Base-by-base conservation (phyloP, 2,113 vertebrate species). In the Lycaon pictus region DNA sequence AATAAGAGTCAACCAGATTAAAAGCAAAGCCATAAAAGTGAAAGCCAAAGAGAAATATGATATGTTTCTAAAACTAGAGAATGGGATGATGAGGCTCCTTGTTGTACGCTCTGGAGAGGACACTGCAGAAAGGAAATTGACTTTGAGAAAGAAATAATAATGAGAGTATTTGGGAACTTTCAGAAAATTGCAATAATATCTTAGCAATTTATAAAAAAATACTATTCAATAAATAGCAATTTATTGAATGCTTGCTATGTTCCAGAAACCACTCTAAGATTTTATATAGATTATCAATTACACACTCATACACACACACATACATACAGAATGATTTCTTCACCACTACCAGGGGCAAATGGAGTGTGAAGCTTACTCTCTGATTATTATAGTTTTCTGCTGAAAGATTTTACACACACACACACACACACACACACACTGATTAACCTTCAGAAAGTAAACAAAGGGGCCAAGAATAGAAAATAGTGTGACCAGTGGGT, bases 1-100 rank as follows among this genome's bases (percentile, higher is more conserved):
- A 96, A 95, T 97, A 96, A 82, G 88, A 97, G 96, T 97, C 96
- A 97, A 94, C 79, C 62, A 96, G 76, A 97, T 97, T 97, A 98
- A 97, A 92, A 97, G 91, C 88, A 96, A 97, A 97, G 85, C 91
- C 91, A 83, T 93, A 97, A 95, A 97, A 97, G 82, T 94, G 63
- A 95, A n/a, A 91, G 81, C 91, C 96, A 97, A 90, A 93, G 65
- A 82, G 96, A 97, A 97, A 97, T 97, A 88, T 77, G 96, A 96
- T 97, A 96, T 85, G 85, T 89, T 97, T 97, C 95, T 97, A 97
- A 98, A 96, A 91, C 95, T 94, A 96, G 91, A 97, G 20, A 79
- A 67, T 55, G n/a, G 48, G 20, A 29, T 88, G 81, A 35, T 62
- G 20, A 94, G n/a, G 12, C 5, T 96, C 37, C 62, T 96, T 20